Evolutionary conservation across 2,113 vertebrate genomes (phyloP), one percentile per base, ranked within the genome.

Genomic region (Beaufortia kweichowensis): DNA sequence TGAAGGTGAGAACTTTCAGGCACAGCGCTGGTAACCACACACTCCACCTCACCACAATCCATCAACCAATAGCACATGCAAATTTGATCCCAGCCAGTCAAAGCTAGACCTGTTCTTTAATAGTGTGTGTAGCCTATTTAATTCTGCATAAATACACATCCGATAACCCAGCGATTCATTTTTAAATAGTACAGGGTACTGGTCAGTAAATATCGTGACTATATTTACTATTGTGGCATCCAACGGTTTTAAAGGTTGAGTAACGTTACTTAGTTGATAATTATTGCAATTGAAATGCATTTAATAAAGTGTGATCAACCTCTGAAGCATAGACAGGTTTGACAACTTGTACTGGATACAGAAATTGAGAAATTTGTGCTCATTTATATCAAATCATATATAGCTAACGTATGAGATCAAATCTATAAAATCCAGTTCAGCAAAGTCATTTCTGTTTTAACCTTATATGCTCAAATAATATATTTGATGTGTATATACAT

Each of bases 11-110:
- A 56, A 79, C 69, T 82, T 60, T 24, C 81, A 59, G 62, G 78
- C 68, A 77, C 24, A 78, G 64, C 6, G n/a, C 67, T 26, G 53
- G 79, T 66, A 81, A 79, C 67, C 81, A 76, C 77, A 81, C 60
- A 81, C 84, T 75, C 67, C 60, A 79, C 71, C 60, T 73, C 55
- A 46, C 70, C 46, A 8, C 79, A 82, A 81, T 73, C 67, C 78
- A 82, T 78, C 66, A 61, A 61, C 64, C 75, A 73, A 76, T 69
- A 74, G 69, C 57, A 53, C 46, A 79, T 81, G 79, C 81, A 84
- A 81, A 82, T 82, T 35, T 24, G 35, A 74, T 71, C 71, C 62
- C 43, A 71, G 43, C 69, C 76, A 78, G 57, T 46, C 61, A 76
- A 61, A 80, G 63, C 39, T 60, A 7, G 11, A 31, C 63, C 43